A percentile compares a stretch with the other conserved stretches of the same genome.
phyloP scores from a whole-genome alignment of 2,797 vertebrate species.

The Momotus momota region DNA sequence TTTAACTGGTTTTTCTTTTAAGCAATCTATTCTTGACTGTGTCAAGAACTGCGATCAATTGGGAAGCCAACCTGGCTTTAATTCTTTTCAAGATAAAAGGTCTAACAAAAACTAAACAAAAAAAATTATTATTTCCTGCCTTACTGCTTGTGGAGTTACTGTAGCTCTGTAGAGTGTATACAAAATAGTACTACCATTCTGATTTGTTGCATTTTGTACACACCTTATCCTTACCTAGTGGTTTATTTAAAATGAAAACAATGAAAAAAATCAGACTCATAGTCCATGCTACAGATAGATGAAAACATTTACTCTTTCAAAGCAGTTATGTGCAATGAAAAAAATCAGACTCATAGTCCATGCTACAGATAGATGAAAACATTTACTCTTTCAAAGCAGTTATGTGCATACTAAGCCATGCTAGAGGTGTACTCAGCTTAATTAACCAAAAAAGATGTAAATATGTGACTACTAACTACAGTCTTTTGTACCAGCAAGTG shows the following conservation, averaged over 20 bases:
- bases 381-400: too few species aligned
- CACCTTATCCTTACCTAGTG: background rate
- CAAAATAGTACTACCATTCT: background rate
- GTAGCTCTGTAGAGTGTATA: background rate
- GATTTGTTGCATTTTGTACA: background rate
- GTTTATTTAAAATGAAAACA: background rate
- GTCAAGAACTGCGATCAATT: background rate
- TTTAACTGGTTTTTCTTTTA: background rate
- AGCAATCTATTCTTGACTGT: background rate
- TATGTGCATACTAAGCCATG: background rate
- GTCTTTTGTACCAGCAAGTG: background rate
- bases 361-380: background rate
- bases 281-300: background rate
- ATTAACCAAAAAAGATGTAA: background rate
- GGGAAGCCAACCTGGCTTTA: background rate
- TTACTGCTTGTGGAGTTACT: background rate
- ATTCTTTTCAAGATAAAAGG: background rate
- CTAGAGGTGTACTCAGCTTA: background rate
- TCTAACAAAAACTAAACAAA: background rate
- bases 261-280: background rate
- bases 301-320: too few species aligned
- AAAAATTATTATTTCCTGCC: background rate
- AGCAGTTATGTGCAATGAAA: background rate
- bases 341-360: fast-evolving
- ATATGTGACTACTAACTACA: background rate